Evolutionary conservation across 2,888 invertebrate species (phyloP), one percentile per base, ranked within the genome.

Genomic region (Psylliodes chrysocephalus): DNA sequence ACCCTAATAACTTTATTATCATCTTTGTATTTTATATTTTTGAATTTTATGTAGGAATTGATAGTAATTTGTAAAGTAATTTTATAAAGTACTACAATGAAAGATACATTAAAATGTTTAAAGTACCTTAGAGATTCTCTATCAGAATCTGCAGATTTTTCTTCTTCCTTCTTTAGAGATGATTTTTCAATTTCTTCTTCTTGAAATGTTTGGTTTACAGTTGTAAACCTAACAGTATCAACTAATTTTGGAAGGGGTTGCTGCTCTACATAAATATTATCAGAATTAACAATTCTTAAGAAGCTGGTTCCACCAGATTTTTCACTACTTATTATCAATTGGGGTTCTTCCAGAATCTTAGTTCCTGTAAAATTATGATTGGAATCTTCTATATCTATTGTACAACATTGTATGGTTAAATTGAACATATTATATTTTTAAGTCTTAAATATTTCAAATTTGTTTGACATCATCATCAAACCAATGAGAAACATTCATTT

Each of bases 271-370:
- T 79, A 80, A 25, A 80, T 70, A 69, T 77, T 77, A 47, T 81
- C 80, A 4, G 80, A 74, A 60, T 79, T 79, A 8, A 81, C 80
- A 55, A 81, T 81, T 60, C 80, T 78, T 54, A 81, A 72, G 60
- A 79, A 80, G 15, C 80, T 77, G 53, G 75, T 74, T 46, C 73
- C 64, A 7, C 71, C 71, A 14, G 63, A 51, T 22, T 69, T 69
- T 52, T 71, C 67, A 33, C 66, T 71, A 35, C 69, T 70, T 12
- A 69, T 70, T 35, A 81, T 77, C n/a, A 81, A 69, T 33, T 80
- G 80, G 46, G 79, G 78, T 28, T 81, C 79, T 51, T 75, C 76
- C 10, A 76, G 49, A 46, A 75, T 68, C 62, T 75, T 77, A 28
- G 67, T 75, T 63, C 77, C 78, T 72, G 70, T 64, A 63, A 49